These are phyloP conservation scores for Dastarcus helophoroides DNA, from an alignment of 2,888 invertebrate species.

Conservation along the genomic window DNA sequence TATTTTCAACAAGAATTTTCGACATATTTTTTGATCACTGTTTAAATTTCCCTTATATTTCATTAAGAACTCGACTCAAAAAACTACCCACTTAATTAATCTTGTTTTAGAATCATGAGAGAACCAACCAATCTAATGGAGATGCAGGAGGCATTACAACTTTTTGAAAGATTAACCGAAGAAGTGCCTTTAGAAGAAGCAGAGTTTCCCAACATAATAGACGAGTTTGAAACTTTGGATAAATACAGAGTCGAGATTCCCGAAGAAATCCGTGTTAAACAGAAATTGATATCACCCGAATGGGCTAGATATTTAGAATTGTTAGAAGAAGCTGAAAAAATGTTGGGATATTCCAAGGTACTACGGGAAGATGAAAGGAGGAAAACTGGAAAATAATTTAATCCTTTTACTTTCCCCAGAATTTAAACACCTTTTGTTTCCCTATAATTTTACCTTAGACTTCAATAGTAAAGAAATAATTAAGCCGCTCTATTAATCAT, in stretches of 20 bases:
- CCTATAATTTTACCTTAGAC: background rate
- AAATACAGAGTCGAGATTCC: conserved; percentile 66
- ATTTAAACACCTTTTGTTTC: background rate
- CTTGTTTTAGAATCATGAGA: conserved; percentile 41
- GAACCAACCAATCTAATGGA: conserved; percentile 65
- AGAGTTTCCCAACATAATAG: conserved; percentile 63
- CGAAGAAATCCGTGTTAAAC: conserved; percentile 44
- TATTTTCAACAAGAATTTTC: too few species aligned
- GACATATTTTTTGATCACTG: too few species aligned
- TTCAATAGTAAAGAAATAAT: too few species aligned
- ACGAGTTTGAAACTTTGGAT: conserved; percentile 58
- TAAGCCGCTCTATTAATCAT: too few species aligned
- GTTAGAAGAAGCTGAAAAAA: conserved; percentile 59
- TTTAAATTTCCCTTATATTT: too few species aligned
- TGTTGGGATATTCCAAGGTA: conserved; percentile 60
- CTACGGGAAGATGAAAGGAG: conserved; percentile 12
- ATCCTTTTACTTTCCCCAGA: conserved; percentile 3
- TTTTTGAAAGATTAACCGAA: conserved; percentile 54
- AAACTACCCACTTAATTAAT: too few species aligned
- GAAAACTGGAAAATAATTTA: conserved; percentile 4
- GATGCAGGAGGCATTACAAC: conserved; percentile 53
- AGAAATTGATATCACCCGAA: conserved; percentile 46
- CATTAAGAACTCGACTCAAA: too few species aligned
- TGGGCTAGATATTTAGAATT: conserved; percentile 63
- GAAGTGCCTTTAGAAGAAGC: conserved; percentile 54